Conservation (phyloP, 2,113 vertebrate species). For the Entomyzon cyanotis region DNA sequence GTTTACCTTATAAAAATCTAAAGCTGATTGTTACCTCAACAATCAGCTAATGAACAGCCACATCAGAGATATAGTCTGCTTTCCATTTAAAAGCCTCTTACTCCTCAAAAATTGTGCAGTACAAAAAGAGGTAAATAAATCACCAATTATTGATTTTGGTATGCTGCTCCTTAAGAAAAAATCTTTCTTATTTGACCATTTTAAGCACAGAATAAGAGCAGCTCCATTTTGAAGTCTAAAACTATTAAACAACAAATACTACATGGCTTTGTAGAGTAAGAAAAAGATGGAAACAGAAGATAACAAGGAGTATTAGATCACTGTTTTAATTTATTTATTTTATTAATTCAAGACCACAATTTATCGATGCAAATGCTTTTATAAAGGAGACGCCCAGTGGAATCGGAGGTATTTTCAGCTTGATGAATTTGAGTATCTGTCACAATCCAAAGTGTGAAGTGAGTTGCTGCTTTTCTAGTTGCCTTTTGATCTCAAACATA, state of each 20-base stretch:
- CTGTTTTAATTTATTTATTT: not conserved
- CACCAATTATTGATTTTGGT: not conserved
- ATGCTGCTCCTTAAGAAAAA: not conserved
- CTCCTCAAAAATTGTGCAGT: not conserved
- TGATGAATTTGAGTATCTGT: not conserved
- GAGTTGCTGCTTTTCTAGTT: not conserved
- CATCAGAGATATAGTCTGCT: not conserved
- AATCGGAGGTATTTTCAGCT: not conserved
- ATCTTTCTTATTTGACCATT: not conserved
- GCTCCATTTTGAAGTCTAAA: not conserved
- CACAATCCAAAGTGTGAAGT: not conserved
- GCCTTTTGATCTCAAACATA: not conserved
- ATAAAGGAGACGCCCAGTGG: not conserved
- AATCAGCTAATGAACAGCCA: not conserved
- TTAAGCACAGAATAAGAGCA: not conserved
- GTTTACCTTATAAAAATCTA: not conserved
- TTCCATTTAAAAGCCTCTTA: not conserved
- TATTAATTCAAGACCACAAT: not conserved
- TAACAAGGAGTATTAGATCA: not conserved
- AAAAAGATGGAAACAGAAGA: rapidly evolving
- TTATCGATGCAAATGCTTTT: not conserved
- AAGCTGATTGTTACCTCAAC: not conserved
- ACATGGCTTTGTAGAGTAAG: not conserved
- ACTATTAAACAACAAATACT: not conserved
- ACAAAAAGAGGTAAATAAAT: not conserved